phyloP scores from a whole-genome alignment of 1,140 invertebrate genomes.

The Apis cerana region DNA sequence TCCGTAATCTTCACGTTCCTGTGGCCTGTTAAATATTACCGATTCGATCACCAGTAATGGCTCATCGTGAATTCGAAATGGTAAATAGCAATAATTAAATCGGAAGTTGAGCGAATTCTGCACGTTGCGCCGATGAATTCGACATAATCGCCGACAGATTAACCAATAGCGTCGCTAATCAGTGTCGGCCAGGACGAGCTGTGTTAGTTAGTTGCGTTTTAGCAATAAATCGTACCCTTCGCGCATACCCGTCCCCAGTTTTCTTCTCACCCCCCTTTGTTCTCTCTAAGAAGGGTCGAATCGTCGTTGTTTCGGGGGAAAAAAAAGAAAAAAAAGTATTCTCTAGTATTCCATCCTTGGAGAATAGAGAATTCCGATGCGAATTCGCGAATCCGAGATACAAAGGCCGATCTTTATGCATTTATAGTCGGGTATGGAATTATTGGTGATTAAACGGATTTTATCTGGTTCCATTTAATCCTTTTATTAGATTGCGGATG shows the following conservation, averaged over 20 bases:
- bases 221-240: constrained; percentile 60
- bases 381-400: neutral
- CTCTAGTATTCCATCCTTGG: too few species aligned
- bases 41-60: constrained; percentile 59
- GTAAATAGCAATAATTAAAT: constrained; percentile 70
- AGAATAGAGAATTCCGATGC: too few species aligned
- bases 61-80: constrained; percentile 66
- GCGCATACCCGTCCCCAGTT: neutral
- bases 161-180: constrained; percentile 69
- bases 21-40: constrained; percentile 43
- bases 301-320: neutral
- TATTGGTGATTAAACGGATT: neutral
- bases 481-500: neutral
- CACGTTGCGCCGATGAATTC: constrained; percentile 66
- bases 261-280: neutral
- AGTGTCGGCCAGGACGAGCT: constrained; percentile 55
- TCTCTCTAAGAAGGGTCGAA: constrained; percentile 5
- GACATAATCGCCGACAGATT: constrained; percentile 69
- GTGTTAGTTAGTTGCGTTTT: constrained; percentile 60
- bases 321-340: too few species aligned
- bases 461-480: neutral
- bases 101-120: constrained; percentile 68
- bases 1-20: constrained; percentile 47
- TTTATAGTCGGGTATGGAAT: neutral
- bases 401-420: neutral